phyloP scores from a whole-genome alignment of 2,888 invertebrate genomes.

The Ethmia dodecea region DNA sequence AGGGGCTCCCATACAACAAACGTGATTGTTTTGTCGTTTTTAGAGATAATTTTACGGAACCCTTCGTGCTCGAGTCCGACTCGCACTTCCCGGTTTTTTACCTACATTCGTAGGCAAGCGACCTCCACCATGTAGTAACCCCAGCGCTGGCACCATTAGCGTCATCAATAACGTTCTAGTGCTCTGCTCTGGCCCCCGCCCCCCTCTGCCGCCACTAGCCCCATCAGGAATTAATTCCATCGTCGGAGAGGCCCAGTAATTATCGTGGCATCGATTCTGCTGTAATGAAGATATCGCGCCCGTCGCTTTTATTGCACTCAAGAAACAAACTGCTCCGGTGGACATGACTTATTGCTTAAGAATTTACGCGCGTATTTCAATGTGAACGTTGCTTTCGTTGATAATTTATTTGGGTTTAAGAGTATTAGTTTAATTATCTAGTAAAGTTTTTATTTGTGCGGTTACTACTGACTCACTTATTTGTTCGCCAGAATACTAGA shows the following conservation, averaged over 20 bases:
- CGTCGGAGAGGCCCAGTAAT: slow-evolving; percentile 42
- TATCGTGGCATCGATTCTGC: slow-evolving; percentile 53
- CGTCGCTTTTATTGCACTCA: slow-evolving; percentile 54
- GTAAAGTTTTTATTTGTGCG: too few relatives aligned
- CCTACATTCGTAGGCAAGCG: too few relatives aligned
- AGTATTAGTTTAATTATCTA: too few relatives aligned
- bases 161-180: slow-evolving; percentile 38
- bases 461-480: too few relatives aligned
- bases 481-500: too few relatives aligned
- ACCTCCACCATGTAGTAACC: slow-evolving; percentile 20
- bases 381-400: background rate
- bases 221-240: slow-evolving; percentile 48
- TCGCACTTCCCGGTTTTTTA: too few relatives aligned
- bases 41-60: too few relatives aligned
- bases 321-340: slow-evolving; percentile 36
- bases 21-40: too few relatives aligned
- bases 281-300: slow-evolving; percentile 63
- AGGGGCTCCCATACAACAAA: too few relatives aligned
- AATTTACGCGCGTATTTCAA: background rate
- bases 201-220: too few relatives aligned
- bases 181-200: slow-evolving; percentile 44
- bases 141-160: slow-evolving; percentile 27
- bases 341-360: slow-evolving; percentile 17
- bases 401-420: too few relatives aligned
- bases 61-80: too few relatives aligned